Evolutionary conservation across 2,888 invertebrate genomes (phyloP), one percentile per base, ranked within the genome.

Genomic region (Diplazon laetatorius): DNA sequence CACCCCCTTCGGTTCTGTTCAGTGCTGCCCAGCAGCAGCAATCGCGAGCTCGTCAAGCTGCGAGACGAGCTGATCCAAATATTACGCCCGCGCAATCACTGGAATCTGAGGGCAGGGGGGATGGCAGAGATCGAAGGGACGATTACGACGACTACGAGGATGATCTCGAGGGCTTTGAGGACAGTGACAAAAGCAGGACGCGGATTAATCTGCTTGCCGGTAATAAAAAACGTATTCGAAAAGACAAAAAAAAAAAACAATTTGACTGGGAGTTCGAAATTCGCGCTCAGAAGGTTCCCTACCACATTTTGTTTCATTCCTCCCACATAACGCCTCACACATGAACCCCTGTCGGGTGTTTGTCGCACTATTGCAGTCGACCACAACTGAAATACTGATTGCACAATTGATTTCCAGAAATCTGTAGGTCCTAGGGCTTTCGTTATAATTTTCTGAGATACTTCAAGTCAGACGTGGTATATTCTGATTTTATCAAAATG

Each of bases 61-160:
- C 76, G 9, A 83, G 83, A 60, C 80, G 25, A 20, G 55, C 30
- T 14, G 68, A 50, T 79, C 78, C 80, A 46, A 62, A 66, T 68
- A 50, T 78, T 35, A 62, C 78, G 66, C 60, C 74, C 2, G 52
- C 71, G 16, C 74, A 75, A 20, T 68, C 71, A 30, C 66, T 78
- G 25, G 78, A 75, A 50, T 76, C 70, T 14, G 81, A 81, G 16
- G 60, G 52, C 52, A 65, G 66, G 8, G 71, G 74, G 42, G 74
- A 65, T 60, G 82, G 66, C 48, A 78, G 82, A 82, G 42, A 46
- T 77, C 82, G 66, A 5, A 80, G 77, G 14, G 85, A 87, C 73
- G 87, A 88, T 73, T 87, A 88, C 60, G 87, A 87, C 14, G 88
- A 88, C 84, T 88, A 88, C 68, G 86, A 83, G 78, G 88, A 88